Evolutionary conservation across 2,797 vertebrate genomes (phyloP).

Genomic region (Tinamus major): DNA sequence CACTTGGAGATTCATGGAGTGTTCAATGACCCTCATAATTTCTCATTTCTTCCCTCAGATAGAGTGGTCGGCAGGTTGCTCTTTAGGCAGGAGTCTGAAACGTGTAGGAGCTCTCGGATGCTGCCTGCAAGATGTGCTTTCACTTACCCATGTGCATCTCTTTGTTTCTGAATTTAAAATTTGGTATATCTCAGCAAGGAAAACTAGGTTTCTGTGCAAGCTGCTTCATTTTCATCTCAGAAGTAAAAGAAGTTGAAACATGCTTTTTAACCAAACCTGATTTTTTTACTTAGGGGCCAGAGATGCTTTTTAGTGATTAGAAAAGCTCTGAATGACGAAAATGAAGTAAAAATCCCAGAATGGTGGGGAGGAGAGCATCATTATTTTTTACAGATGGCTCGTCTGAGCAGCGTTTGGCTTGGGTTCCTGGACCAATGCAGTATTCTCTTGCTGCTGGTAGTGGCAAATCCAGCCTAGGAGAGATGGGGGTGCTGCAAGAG

Average conservation of each 20-base stretch:
- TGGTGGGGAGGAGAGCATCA: slow-evolving; percentile 27
- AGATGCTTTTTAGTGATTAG: slow-evolving; percentile 9
- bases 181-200: slow-evolving; percentile 55
- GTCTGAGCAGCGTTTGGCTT: slow-evolving; percentile 58
- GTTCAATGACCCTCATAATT: slow-evolving; percentile 70
- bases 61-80: slow-evolving; percentile 47
- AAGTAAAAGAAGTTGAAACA: slow-evolving; percentile 51
- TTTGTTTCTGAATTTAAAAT: slow-evolving; percentile 76
- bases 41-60: slow-evolving; percentile 67
- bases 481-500: background rate
- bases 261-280: slow-evolving; percentile 4
- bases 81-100: slow-evolving; percentile 46
- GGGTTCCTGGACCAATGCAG: slow-evolving; percentile 57
- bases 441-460: slow-evolving; percentile 9
- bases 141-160: slow-evolving; percentile 67
- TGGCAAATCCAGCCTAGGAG: slow-evolving; percentile 20
- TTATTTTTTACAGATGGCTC: slow-evolving; percentile 70
- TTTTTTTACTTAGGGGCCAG: background rate
- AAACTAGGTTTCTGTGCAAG: slow-evolving; percentile 66
- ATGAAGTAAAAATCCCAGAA: slow-evolving; percentile 44
- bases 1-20: background rate
- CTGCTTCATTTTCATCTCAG: slow-evolving; percentile 54
- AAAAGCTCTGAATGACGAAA: slow-evolving; percentile 49
- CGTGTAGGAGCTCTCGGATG: slow-evolving; percentile 42
- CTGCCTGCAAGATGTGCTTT: slow-evolving; percentile 67